Evolutionary conservation across 2,888 invertebrate species (phyloP).

Genomic region (Dendrolimus pini): DNA sequence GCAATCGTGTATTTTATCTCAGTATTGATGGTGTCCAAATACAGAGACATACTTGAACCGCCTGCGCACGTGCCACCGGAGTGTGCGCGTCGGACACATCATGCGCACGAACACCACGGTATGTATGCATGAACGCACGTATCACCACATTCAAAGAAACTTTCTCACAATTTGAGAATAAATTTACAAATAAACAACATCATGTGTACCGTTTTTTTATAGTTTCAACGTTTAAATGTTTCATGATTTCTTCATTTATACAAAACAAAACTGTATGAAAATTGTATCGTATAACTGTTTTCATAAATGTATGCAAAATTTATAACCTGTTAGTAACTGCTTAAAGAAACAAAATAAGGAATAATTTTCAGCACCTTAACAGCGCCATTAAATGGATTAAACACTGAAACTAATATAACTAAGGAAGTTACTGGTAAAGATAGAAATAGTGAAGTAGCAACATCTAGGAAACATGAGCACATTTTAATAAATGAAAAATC

Average conservation of each 20-base stretch:
- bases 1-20: constrained; percentile 99
- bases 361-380: too few relatives aligned
- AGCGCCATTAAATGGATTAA: too few relatives aligned
- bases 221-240: not conserved
- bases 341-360: too few relatives aligned
- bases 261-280: too few relatives aligned
- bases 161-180: not conserved
- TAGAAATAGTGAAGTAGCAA: too few relatives aligned
- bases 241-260: too few relatives aligned
- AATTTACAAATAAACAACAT: constrained; percentile 1
- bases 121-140: constrained; percentile 7
- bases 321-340: too few relatives aligned
- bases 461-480: not conserved
- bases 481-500: constrained; percentile 4
- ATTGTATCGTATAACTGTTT: too few relatives aligned
- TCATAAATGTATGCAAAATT: too few relatives aligned
- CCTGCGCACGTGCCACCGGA: constrained; percentile 77
- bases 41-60: constrained; percentile 98
- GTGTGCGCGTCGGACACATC: constrained; percentile 46
- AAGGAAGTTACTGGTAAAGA: too few relatives aligned
- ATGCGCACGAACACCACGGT: constrained; percentile 69
- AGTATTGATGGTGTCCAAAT: constrained; percentile 99
- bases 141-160: too few relatives aligned
- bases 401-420: too few relatives aligned
- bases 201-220: not conserved